Percentiles rank a stretch among this genome's conserved stretches.
phyloP scores from a whole-genome alignment of 1,140 invertebrate genomes.

The Colletes gigas region DNA sequence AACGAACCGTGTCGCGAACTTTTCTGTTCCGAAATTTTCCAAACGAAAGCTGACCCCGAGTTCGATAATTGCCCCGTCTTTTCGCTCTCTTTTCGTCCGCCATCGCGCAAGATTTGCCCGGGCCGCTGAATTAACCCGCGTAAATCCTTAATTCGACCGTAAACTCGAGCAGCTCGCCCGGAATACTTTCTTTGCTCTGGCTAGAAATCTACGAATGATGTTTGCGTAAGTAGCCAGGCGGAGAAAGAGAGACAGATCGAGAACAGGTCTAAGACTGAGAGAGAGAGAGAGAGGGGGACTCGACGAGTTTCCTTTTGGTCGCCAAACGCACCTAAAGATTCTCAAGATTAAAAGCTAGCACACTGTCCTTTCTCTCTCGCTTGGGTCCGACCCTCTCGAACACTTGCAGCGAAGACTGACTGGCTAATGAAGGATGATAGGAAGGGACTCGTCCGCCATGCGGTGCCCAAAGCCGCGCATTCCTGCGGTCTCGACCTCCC shows the following conservation, averaged over 20 bases:
- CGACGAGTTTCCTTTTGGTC: constrained; percentile 61
- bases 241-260: constrained; percentile 18
- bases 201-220: constrained; percentile 65
- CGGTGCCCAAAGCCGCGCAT: constrained; percentile 59
- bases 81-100: constrained; percentile 5
- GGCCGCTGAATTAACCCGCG: constrained; percentile 66
- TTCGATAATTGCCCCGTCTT: constrained; percentile 33
- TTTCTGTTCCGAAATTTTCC: constrained; percentile 8
- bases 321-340: constrained; percentile 61
- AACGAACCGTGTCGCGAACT: constrained; percentile 38
- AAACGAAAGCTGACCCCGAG: constrained; percentile 31
- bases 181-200: constrained; percentile 55
- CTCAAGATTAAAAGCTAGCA: constrained; percentile 65
- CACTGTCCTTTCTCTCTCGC: constrained; percentile 26
- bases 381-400: constrained; percentile 17
- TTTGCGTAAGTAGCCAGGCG: constrained; percentile 63
- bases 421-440: constrained; percentile 64
- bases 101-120: constrained; percentile 57
- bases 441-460: constrained; percentile 44
- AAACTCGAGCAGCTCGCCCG: constrained; percentile 60
- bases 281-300: constrained; percentile 26
- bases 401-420: constrained; percentile 42
- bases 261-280: neutral
- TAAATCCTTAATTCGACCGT: constrained; percentile 72
- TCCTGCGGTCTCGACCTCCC: constrained; percentile 48